phyloP scores from a whole-genome alignment of 2,888 invertebrate genomes.

The Colletes collaris region DNA sequence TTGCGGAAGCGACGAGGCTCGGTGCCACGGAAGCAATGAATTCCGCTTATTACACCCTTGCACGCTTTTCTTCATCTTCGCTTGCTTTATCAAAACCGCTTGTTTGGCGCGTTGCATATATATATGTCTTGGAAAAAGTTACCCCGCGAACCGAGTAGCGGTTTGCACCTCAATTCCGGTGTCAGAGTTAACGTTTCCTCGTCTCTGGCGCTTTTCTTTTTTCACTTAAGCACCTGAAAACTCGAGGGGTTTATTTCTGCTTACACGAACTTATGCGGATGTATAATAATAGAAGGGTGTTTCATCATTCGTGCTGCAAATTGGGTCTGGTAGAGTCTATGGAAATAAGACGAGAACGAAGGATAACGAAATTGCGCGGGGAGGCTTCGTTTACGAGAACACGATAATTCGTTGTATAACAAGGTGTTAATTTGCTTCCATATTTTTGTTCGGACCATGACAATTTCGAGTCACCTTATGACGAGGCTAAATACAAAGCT shows the following conservation, averaged over 20 bases:
- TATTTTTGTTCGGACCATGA: no score
- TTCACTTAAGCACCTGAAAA: no score
- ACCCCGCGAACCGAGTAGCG: neutral
- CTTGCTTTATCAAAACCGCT: constrained; percentile 45
- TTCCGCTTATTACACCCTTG: constrained; percentile 45
- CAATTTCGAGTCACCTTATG: neutral
- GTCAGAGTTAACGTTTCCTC: neutral
- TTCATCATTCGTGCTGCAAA: no score
- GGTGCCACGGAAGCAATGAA: constrained; percentile 52
- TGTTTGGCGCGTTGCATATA: constrained; percentile 30
- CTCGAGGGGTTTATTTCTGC: no score
- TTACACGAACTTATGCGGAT: no score
- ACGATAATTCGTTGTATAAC: no score
- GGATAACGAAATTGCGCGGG: no score
- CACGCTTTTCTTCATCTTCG: constrained; percentile 38
- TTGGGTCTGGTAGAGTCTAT: no score
- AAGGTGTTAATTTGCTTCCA: no score
- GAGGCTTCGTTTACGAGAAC: no score
- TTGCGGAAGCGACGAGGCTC: constrained; percentile 55
- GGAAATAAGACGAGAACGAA: no score
- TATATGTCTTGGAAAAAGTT: neutral
- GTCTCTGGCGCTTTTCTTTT: neutral
- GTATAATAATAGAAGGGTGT: no score
- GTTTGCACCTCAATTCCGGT: constrained; percentile 7
- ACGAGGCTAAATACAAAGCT: constrained; percentile 28